A percentile compares a stretch with the other conserved stretches of the same genome.
phyloP scores from a whole-genome alignment of 1,140 invertebrate genomes.

The Drosophila kikkawai region DNA sequence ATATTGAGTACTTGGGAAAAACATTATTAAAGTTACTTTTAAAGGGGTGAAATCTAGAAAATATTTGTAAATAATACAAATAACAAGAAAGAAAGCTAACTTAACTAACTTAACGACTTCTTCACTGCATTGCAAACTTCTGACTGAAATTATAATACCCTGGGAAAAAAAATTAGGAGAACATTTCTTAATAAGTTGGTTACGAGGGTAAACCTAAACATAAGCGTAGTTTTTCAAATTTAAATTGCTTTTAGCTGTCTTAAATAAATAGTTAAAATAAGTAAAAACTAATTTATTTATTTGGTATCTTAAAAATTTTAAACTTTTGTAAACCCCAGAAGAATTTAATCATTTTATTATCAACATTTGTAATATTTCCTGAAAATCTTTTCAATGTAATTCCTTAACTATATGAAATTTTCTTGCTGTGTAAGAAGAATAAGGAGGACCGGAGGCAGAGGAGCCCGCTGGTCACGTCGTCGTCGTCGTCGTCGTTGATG shows the following conservation, averaged over 20 bases:
- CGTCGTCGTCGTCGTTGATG: constrained; percentile 59
- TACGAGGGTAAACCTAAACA: background rate
- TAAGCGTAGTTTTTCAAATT: background rate
- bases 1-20: background rate
- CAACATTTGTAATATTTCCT: background rate
- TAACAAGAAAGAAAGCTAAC: too few relatives aligned
- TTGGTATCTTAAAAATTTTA: background rate
- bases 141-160: too few relatives aligned
- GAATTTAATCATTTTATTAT: background rate
- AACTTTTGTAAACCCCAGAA: too few relatives aligned
- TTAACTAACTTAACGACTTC: too few relatives aligned
- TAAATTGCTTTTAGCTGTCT: background rate
- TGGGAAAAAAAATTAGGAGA: too few relatives aligned
- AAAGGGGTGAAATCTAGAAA: background rate
- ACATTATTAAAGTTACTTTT: too few relatives aligned
- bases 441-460: constrained; percentile 21
- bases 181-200: too few relatives aligned
- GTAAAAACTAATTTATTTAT: background rate
- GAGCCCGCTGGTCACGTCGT: constrained; percentile 73
- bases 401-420: background rate
- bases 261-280: background rate
- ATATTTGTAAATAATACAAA: background rate
- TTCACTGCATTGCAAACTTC: too few relatives aligned
- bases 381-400: too few relatives aligned
- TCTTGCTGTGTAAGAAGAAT: constrained; percentile 14